These are phyloP conservation scores for Epinephelus malabaricus DNA, from an alignment of 2,797 vertebrate genomes.

Conservation along the genomic window DNA sequence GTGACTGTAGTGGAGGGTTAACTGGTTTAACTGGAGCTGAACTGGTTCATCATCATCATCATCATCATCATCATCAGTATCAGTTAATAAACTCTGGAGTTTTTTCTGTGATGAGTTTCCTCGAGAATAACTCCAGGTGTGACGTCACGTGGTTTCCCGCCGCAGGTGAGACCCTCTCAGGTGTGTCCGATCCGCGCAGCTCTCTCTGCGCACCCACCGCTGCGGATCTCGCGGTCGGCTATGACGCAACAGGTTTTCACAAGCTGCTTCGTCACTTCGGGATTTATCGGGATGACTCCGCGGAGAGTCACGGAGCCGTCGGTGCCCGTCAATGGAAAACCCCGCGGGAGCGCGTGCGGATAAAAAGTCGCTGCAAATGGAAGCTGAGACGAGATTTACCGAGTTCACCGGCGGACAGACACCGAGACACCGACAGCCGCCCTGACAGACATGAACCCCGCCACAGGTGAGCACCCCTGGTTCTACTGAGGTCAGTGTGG, in stretches of 20 bases:
- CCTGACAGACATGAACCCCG: constrained; percentile 63
- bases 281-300: constrained; percentile 25
- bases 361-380: constrained; percentile 70
- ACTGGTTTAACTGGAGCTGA: no score
- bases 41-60: no score
- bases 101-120: no score
- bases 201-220: background rate
- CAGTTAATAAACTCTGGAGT: no score
- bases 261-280: constrained; percentile 45
- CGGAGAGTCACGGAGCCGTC: background rate
- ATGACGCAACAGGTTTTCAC: constrained; percentile 26
- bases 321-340: constrained; percentile 36
- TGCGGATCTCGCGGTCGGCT: background rate
- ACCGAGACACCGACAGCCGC: constrained; percentile 38
- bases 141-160: background rate
- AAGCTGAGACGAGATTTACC: constrained; percentile 9
- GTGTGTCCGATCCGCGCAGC: background rate
- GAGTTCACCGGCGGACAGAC: constrained; percentile 17
- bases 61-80: no score
- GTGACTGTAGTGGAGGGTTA: no score
- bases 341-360: constrained; percentile 15
- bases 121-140: background rate
- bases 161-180: background rate
- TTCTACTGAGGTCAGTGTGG: no score
- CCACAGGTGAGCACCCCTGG: no score